A percentile compares a stretch with the other conserved stretches of the same genome.
Conservation (phyloP, 1,140 invertebrate species). For the Eupeodes corollae region DNA sequence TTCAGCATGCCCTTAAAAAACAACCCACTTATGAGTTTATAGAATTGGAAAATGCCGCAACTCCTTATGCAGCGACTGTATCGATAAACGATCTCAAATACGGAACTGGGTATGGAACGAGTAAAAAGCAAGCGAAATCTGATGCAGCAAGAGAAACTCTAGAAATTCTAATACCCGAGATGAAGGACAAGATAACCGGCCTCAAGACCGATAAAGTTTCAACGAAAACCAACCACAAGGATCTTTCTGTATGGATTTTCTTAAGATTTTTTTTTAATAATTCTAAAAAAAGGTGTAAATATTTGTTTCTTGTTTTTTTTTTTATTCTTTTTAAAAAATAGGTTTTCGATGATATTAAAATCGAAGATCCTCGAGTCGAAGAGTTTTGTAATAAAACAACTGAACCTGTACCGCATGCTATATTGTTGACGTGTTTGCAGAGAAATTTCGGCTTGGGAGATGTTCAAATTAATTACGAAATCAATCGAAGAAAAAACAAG, state of each 20-base stretch:
- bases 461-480: conserved; percentile 77
- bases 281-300: neutral
- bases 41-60: conserved; percentile 86
- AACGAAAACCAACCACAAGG: conserved; percentile 44
- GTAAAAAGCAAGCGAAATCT: conserved; percentile 90
- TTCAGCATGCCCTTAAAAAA: conserved; percentile 84
- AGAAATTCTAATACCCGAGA: conserved; percentile 88
- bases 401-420: conserved; percentile 87
- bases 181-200: conserved; percentile 64
- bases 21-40: conserved; percentile 88
- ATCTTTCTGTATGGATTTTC: conserved; percentile 44
- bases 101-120: conserved; percentile 82
- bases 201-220: conserved; percentile 48
- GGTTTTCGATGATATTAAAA: conserved; percentile 88
- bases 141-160: conserved; percentile 81
- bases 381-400: conserved; percentile 91
- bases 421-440: conserved; percentile 83
- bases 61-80: conserved; percentile 86
- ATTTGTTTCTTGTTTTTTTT: neutral
- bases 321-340: conserved; percentile 25
- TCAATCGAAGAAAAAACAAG: conserved; percentile 81
- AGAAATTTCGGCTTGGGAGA: conserved; percentile 85
- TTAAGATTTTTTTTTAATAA: neutral
- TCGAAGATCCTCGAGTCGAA: conserved; percentile 85
- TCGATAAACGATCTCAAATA: conserved; percentile 86